Conservation (phyloP, 2,113 vertebrate species). For the Puntigrus tetrazona region DNA sequence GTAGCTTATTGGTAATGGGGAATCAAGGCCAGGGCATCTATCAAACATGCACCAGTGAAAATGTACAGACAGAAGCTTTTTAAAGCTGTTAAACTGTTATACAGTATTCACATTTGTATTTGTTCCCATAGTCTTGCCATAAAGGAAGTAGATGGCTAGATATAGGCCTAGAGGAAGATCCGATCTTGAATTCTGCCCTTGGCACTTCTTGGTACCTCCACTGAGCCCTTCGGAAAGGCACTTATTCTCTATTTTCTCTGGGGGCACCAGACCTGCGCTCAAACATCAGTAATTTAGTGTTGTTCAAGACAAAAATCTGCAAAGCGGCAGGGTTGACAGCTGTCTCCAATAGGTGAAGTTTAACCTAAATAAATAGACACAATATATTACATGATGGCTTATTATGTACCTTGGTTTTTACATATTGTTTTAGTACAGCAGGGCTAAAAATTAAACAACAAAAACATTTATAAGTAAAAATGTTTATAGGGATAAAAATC, state of each 20-base stretch:
- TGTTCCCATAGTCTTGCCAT: not conserved
- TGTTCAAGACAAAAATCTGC: not conserved
- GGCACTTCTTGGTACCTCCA: not conserved
- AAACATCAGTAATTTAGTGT: not conserved
- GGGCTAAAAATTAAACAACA: too few species aligned
- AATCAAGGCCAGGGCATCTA: slow-evolving; percentile 25
- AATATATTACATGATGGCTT: too few species aligned
- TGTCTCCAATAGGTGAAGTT: not conserved
- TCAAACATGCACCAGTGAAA: not conserved
- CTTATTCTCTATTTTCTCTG: not conserved
- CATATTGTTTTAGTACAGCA: too few species aligned
- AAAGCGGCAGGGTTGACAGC: not conserved
- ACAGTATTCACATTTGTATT: not conserved
- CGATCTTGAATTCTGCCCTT: not conserved
- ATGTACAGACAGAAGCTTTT: not conserved
- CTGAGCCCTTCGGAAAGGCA: slow-evolving; percentile 5
- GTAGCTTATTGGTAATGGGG: slow-evolving; percentile 47
- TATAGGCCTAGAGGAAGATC: not conserved
- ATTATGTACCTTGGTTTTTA: too few species aligned
- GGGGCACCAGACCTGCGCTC: not conserved
- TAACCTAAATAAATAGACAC: not conserved
- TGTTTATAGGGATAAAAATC: too few species aligned
- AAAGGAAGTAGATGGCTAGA: not conserved
- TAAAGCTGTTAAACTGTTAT: not conserved
- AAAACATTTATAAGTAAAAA: too few species aligned